These are phyloP conservation scores for Eupithecia insigniata DNA, from an alignment of 2,888 invertebrate species.

Conservation along the genomic window DNA sequence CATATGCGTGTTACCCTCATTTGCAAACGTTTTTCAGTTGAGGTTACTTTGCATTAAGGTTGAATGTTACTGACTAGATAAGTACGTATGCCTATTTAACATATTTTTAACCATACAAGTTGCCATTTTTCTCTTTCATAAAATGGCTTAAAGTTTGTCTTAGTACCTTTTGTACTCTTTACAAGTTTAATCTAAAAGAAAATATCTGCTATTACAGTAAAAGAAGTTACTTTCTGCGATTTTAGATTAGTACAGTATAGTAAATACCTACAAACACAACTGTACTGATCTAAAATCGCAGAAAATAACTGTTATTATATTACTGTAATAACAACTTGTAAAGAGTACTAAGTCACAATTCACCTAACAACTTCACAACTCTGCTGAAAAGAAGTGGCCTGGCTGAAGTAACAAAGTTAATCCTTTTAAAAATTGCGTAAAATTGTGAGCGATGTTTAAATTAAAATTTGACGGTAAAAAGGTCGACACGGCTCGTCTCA, in stretches of 20 bases:
- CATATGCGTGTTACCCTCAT: slow-evolving; percentile 79
- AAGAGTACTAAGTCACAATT: neutral
- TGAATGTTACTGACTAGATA: slow-evolving; percentile 1
- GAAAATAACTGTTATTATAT: too few species aligned
- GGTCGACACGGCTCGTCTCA: slow-evolving; percentile 49
- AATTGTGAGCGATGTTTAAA: slow-evolving; percentile 47
- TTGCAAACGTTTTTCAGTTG: slow-evolving; percentile 76
- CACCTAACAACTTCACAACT: neutral
- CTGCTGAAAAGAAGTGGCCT: neutral
- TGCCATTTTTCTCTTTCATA: neutral
- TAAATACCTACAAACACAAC: too few species aligned
- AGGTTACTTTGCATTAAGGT: slow-evolving; percentile 22
- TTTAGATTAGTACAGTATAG: too few species aligned
- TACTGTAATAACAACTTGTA: too few species aligned
- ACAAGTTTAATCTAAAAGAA: too few species aligned
- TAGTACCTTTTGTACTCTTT: too few species aligned
- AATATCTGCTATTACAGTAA: neutral
- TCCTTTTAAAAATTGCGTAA: slow-evolving; percentile 39
- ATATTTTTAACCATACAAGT: neutral
- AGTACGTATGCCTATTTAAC: neutral
- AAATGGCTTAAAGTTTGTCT: neutral
- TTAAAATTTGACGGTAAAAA: slow-evolving; percentile 61
- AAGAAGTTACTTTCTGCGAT: neutral
- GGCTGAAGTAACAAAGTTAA: slow-evolving; percentile 36
- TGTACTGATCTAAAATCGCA: too few species aligned